Conservation (phyloP, 2,888 invertebrate genomes). For the Ophion obscuratus region DNA sequence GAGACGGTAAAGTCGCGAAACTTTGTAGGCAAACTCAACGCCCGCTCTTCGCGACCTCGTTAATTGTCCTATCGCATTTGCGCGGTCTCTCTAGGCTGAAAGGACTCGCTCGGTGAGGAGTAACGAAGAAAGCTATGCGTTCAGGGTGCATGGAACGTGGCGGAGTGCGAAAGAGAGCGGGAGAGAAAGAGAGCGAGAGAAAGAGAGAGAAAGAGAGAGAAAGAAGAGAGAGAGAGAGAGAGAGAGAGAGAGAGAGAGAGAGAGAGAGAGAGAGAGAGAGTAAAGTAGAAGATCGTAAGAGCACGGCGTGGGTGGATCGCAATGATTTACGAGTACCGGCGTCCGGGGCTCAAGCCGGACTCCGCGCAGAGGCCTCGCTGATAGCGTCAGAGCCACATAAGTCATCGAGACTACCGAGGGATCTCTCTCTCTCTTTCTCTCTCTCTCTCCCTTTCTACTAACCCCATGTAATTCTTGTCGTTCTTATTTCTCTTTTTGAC, state of each 20-base stretch:
- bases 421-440: slow-evolving; percentile 70
- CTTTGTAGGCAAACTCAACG: slow-evolving; percentile 72
- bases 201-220: too few relatives aligned
- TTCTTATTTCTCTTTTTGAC: slow-evolving; percentile 60
- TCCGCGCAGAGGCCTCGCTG: slow-evolving; percentile 82
- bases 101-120: slow-evolving; percentile 6
- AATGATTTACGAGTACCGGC: slow-evolving; percentile 80
- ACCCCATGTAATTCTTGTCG: slow-evolving; percentile 53
- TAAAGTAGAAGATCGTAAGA: slow-evolving; percentile 70
- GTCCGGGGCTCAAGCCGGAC: slow-evolving; percentile 81
- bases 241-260: neutral
- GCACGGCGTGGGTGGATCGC: slow-evolving; percentile 73
- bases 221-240: too few relatives aligned
- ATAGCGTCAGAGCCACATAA: slow-evolving; percentile 84
- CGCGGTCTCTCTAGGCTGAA: slow-evolving; percentile 60
- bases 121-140: slow-evolving; percentile 10
- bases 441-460: slow-evolving; percentile 67
- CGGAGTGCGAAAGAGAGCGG: slow-evolving; percentile 9
- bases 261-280: slow-evolving; percentile 1
- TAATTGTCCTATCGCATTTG: slow-evolving; percentile 82
- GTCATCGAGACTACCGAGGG: slow-evolving; percentile 83
- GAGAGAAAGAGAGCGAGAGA: neutral
- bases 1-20: slow-evolving; percentile 55
- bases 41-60: slow-evolving; percentile 76
- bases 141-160: neutral